Percentiles rank a stretch among this genome's conserved stretches.
Conservation (phyloP, 1,140 invertebrate species). For the Archivesica marissinica region DNA sequence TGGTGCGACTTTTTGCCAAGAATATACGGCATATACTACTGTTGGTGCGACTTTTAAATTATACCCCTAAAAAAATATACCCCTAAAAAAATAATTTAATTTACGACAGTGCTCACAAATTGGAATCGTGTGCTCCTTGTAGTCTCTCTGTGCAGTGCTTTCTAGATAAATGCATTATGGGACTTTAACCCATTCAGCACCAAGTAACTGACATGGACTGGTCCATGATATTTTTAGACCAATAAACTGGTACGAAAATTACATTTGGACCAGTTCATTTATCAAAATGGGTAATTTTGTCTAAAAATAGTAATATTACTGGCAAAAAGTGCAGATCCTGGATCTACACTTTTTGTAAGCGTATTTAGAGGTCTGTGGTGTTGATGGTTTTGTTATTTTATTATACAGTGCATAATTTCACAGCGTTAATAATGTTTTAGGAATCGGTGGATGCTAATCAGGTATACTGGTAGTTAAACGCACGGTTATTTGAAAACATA, state of each 20-base stretch:
- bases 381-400: background rate
- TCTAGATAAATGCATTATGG: no score
- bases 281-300: background rate
- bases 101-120: no score
- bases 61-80: no score
- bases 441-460: constrained; percentile 14
- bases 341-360: background rate
- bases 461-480: background rate
- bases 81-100: no score
- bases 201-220: no score
- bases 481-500: background rate
- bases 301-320: background rate
- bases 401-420: background rate
- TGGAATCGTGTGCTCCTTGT: no score
- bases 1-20: no score
- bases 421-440: background rate
- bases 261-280: background rate
- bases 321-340: background rate
- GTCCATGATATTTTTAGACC: no score
- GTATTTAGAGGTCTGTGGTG: background rate
- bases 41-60: no score
- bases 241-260: background rate
- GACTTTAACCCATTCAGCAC: no score
- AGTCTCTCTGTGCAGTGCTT: no score
- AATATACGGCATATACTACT: no score